Percentiles rank a stretch among this genome's conserved stretches.
Evolutionary conservation across 1,140 invertebrate genomes (phyloP).

Genomic region (Caenorhabditis inopinata): DNA sequence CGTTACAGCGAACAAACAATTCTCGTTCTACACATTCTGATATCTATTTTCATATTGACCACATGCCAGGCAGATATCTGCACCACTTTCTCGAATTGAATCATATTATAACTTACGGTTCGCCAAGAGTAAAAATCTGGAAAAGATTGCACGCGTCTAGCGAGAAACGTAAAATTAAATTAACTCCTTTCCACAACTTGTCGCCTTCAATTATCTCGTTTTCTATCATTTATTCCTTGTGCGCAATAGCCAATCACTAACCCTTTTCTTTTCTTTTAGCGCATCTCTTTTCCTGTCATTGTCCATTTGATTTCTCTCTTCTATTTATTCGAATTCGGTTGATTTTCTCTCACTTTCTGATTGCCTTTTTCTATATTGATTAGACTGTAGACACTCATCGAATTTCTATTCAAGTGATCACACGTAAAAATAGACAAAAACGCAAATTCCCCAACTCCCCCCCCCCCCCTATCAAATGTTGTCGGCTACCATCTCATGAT

Average conservation of each 20-base stretch:
- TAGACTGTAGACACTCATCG: neutral
- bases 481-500: conserved; percentile 18
- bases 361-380: neutral
- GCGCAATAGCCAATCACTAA: neutral
- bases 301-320: neutral
- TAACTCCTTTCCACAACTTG: neutral
- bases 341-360: conserved; percentile 29
- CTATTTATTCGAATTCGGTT: neutral
- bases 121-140: too few relatives aligned
- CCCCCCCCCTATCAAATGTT: too few relatives aligned
- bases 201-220: conserved; percentile 16
- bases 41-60: too few relatives aligned
- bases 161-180: neutral
- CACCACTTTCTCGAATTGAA: too few relatives aligned
- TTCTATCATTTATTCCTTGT: conserved; percentile 6
- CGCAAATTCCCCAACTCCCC: neutral
- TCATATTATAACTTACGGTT: neutral
- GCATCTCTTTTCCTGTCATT: neutral
- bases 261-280: neutral
- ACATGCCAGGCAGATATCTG: too few relatives aligned
- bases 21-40: too few relatives aligned
- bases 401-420: neutral
- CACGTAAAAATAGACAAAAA: neutral
- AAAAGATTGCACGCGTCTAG: too few relatives aligned
- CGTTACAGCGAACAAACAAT: too few relatives aligned